Evolutionary conservation across 2,888 invertebrate genomes (phyloP), one percentile per base, ranked within the genome.

Genomic region (Sceliomorpha sp.): DNA sequence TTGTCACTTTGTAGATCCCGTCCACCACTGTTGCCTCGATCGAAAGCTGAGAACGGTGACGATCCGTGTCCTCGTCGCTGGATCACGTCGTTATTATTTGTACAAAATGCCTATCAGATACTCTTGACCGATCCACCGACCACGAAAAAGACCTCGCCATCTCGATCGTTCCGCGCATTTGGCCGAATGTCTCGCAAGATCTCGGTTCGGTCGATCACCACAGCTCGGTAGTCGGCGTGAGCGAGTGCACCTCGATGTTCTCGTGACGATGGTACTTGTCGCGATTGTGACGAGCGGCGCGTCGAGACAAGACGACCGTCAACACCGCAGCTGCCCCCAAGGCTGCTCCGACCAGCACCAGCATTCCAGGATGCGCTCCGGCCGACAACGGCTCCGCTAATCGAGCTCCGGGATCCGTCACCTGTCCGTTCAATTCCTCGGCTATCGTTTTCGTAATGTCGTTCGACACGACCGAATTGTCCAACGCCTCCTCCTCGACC

Each of bases 201-300:
- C n/a, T n/a, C n/a, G n/a, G n/a, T n/a, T n/a, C n/a, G n/a, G n/a
- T 88, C 62, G 32, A 92, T 93, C 93, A 93, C 93, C 93, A 93
- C 67, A 93, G 89, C 79, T 93, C 93, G 39, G 92, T 91, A 45
- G 93, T 91, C 58, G 92, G 92, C 27, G 90, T 89, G 72, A 91
- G 78, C 72, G 89, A 89, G 77, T 88, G 89, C 85, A 93, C 92
- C 86, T 93, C 93, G 89, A 93, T 90, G 76, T 90, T 89, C 64
- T 90, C 89, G 37, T 81, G 79, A 34, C 74, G 72, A 47, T 87
- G 84, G 39, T 82, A 81, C 64, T 75, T 79, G 69, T 79, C 85
- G 72, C 80, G 84, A 17, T 80, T 80, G 62, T 78, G 77, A 27
- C 79, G 77, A 1, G 78, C 85, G 6, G 87, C 87, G n/a, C 89